phyloP scores from a whole-genome alignment of 2,888 invertebrate species.

The Noctua fimbriata region DNA sequence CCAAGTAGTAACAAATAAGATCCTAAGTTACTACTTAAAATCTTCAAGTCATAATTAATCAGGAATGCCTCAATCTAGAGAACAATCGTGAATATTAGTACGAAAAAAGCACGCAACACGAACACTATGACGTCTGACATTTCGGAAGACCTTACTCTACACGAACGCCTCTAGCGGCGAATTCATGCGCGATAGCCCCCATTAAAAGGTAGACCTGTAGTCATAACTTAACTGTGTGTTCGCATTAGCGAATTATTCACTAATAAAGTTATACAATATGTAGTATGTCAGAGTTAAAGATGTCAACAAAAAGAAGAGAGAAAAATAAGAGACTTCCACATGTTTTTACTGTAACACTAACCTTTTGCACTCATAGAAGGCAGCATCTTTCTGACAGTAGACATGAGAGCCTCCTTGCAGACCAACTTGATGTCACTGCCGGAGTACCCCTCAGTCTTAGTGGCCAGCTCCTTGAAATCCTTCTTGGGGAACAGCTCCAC shows the following conservation, averaged over 20 bases:
- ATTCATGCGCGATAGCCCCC: no score
- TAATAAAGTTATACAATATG: no score
- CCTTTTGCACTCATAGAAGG: slow-evolving; percentile 80
- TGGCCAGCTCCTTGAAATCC: slow-evolving; percentile 87
- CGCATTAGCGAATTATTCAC: not conserved
- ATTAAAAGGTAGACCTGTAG: not conserved
- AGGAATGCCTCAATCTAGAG: no score
- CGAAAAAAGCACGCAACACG: no score
- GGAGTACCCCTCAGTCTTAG: slow-evolving; percentile 94
- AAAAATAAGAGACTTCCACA: not conserved
- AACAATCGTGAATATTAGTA: no score
- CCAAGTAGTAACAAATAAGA: no score
- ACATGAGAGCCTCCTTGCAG: slow-evolving; percentile 97
- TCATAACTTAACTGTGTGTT: not conserved
- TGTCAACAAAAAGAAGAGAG: not conserved
- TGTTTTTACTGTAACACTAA: slow-evolving; percentile 56
- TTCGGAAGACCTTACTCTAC: no score
- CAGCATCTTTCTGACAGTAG: slow-evolving; percentile 92
- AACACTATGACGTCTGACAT: no score
- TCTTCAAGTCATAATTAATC: no score
- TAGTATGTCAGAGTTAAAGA: no score
- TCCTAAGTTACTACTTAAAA: no score
- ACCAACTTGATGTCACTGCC: slow-evolving; percentile 96
- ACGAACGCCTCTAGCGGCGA: no score
- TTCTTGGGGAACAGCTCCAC: slow-evolving; percentile 84